Base-by-base conservation (phyloP, 2,888 invertebrate species). In the Dione vanillae region DNA sequence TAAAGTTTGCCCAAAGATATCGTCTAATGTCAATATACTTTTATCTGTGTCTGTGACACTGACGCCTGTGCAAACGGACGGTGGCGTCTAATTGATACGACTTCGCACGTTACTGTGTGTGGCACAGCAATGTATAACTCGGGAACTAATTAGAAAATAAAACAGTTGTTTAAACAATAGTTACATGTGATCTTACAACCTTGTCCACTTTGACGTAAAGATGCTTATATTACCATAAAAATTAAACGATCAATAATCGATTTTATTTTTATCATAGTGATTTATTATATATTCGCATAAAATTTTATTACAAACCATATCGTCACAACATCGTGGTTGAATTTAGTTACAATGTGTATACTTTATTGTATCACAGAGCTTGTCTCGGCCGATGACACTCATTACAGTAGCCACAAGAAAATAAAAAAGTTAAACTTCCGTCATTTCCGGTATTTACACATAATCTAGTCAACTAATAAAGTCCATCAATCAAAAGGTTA, bases 1-100 rank as follows among this genome's bases (percentile, higher is more conserved):
- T 64, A 40, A 64, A 64, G 64, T 64, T 64, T 64, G 49, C 14
- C 47, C 35, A 49, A 49, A 49, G 64, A 64, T 70, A 70, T 70
- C 59, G 59, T 61, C 27, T 86, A 85, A 84, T 84, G 86, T 85
- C 87, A 88, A 91, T 89, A 91, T 84, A 89, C 89, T 90, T 90
- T 91, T 92, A 91, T 91, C 92, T 88, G 78, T 85, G 85, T 81
- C 85, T 85, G 90, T 90, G 75, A 74, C 85, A 88, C 82, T 90
- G 75, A 74, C 85, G 88, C 82, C 86, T 88, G 87, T 77, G 82
- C 83, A 90, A 89, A 91, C 86, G 89, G 75, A 74, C 79, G 83
- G 88, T 87, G 89, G 88, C 85, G 74, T 87, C 85, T 89, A 90
- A 90, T 89, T 91, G 89, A 87, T 86, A 87, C 85, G 84, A 81